These are phyloP conservation scores for Sterna hirundo DNA, from an alignment of 2,113 vertebrate species.

Conservation along the genomic window DNA sequence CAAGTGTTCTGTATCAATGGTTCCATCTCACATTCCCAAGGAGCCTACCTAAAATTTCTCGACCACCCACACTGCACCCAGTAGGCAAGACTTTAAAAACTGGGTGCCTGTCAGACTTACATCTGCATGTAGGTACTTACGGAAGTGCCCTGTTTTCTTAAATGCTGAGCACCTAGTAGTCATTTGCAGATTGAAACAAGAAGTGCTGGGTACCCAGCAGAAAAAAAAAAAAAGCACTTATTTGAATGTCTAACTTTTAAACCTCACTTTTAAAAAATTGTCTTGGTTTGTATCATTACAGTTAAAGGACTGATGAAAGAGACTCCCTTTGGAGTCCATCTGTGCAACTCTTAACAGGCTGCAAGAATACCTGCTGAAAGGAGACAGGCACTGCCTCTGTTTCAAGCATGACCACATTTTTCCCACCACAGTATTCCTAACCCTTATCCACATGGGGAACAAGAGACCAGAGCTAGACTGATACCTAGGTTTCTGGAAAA, in stretches of 20 bases:
- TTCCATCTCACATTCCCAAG: not conserved
- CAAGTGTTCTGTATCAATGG: not conserved
- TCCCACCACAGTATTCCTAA: not conserved
- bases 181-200: not conserved
- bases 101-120: not conserved
- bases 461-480: not conserved
- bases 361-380: not conserved
- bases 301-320: not conserved
- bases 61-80: not conserved
- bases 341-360: not conserved
- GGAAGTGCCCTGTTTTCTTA: not conserved
- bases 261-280: not conserved
- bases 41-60: not conserved
- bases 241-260: not conserved
- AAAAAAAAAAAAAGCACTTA: not conserved
- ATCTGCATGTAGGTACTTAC: not conserved
- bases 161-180: not conserved
- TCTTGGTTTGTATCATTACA: not conserved
- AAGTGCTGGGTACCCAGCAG: not conserved
- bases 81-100: not conserved
- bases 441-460: not conserved
- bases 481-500: not conserved
- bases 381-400: not conserved
- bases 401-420: not conserved
- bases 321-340: not conserved